Percentiles rank a stretch among this genome's conserved stretches.
Evolutionary conservation across 2,797 vertebrate genomes (phyloP).

Genomic region (Gila robusta): DNA sequence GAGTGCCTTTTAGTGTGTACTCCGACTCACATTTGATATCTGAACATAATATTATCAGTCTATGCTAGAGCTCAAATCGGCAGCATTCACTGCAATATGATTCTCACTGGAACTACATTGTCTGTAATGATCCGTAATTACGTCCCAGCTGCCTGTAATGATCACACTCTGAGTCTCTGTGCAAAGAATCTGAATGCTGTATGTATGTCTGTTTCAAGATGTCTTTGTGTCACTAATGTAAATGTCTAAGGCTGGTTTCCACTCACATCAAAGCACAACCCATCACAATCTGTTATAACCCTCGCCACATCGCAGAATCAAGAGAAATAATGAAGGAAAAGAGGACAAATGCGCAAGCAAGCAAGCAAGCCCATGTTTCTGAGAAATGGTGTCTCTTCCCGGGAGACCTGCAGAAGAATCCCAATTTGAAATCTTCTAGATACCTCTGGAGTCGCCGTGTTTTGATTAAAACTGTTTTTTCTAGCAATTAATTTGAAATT

Average conservation of each 20-base stretch:
- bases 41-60: not conserved
- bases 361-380: slow-evolving; percentile 5
- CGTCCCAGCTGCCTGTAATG: not conserved
- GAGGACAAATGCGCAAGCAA: slow-evolving; percentile 2
- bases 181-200: slow-evolving; percentile 1
- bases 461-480: slow-evolving; percentile 60
- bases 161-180: not conserved
- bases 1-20: not conserved
- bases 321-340: slow-evolving; percentile 2
- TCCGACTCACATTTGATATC: too few relatives aligned
- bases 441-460: slow-evolving; percentile 25
- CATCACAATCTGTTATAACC: not conserved
- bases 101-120: not conserved
- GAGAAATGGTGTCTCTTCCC: slow-evolving; percentile 46
- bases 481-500: slow-evolving; percentile 62
- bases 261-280: not conserved
- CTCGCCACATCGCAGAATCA: not conserved
- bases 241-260: not conserved
- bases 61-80: not conserved
- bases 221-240: not conserved
- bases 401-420: slow-evolving; percentile 23
- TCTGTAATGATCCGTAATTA: slow-evolving; percentile 14
- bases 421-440: slow-evolving; percentile 24
- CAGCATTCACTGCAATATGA: not conserved
- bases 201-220: slow-evolving; percentile 18